Base-by-base conservation (phyloP, 2,797 vertebrate genomes). In the Molossus alvarezi region DNA sequence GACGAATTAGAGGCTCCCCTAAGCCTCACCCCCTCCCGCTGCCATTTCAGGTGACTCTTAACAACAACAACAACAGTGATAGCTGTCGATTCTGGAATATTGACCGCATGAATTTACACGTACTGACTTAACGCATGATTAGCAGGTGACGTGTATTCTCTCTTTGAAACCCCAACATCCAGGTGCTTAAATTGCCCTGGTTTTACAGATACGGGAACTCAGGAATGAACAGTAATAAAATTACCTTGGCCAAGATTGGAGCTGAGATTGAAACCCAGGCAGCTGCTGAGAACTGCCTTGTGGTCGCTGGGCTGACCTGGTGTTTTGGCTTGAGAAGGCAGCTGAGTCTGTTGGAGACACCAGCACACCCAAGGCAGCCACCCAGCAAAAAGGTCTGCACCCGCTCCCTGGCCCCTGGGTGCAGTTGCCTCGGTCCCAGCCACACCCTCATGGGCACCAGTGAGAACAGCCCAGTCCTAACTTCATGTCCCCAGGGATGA, bases 161-260 rank as follows among this genome's bases (percentile, higher is more conserved):
- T 80, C n/a, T 62, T 60, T 81, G 67, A 92, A 95, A 72, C 48
- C 27, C 72, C 72, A 72, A 10, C 9, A 41, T 20, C 53, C 29
- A 33, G 15, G 41, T 12, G 33, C 27, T 87, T 80, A 51, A n/a
- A 62, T 27, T 87, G 81, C 33, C 72, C 21, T 62, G 15, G 3
- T 76, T 96, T 94, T 80, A 62, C 25, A 58, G 64, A 23, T 51
- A 55, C 83, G 83, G 88, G 91, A 86, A 80, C 37, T 48, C 55
- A 51, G n/a, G 7, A 29, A 76, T 71, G 69, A 91, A 73, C 51
- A 69, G 25, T 17, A 57, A 37, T 79, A 14, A 57, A 21, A 79
- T 73, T 9, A 1, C 64, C 65, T 91, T 92, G 23, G 62, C 57
- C 37, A 60, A 58, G 60, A 65, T 55, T 14, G 3, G 45, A 45